phyloP scores from a whole-genome alignment of 2,113 vertebrate species.

The Archilochus colubris region DNA sequence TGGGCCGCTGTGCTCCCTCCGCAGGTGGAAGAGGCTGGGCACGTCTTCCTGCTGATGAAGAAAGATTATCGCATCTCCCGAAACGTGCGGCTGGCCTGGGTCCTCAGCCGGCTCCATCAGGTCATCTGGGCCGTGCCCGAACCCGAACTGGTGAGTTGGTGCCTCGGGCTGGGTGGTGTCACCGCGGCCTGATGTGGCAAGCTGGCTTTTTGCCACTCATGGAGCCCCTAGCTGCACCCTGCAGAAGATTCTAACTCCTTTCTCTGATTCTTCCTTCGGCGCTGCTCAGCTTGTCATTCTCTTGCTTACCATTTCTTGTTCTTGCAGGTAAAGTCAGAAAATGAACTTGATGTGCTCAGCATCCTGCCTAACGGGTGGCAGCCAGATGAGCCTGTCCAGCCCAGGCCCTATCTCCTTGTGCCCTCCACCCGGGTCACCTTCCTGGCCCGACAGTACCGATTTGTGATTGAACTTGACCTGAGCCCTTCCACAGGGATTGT shows the following conservation, averaged over 20 bases:
- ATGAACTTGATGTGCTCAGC: slow-evolving; percentile 91
- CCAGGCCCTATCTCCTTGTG: slow-evolving; percentile 84
- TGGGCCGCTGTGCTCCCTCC: not conserved
- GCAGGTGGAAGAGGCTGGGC: slow-evolving; percentile 96
- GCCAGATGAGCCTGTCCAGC: slow-evolving; percentile 77
- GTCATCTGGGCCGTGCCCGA: slow-evolving; percentile 84
- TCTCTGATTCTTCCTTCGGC: too few species aligned
- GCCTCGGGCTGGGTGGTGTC: not conserved
- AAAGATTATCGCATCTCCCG: slow-evolving; percentile 95
- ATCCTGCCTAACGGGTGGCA: slow-evolving; percentile 94
- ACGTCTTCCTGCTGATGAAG: slow-evolving; percentile 96
- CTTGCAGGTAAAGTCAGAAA: slow-evolving; percentile 83
- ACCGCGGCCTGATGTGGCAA: rapidly evolving
- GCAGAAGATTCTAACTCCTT: not conserved
- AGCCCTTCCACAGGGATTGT: slow-evolving; percentile 98
- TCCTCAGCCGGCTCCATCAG: slow-evolving; percentile 91
- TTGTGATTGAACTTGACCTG: slow-evolving; percentile 95
- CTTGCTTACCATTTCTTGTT: rapidly evolving
- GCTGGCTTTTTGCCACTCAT: rapidly evolving
- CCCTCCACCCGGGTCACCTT: slow-evolving; percentile 93
- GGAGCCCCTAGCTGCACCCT: not conserved
- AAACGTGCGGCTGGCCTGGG: slow-evolving; percentile 96
- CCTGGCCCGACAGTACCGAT: slow-evolving; percentile 94
- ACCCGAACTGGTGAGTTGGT: slow-evolving; percentile 85
- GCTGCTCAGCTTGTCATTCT: not conserved